These are phyloP conservation scores for Sinopyrophorus schimmeli DNA, from an alignment of 2,888 invertebrate genomes.

Conservation along the genomic window DNA sequence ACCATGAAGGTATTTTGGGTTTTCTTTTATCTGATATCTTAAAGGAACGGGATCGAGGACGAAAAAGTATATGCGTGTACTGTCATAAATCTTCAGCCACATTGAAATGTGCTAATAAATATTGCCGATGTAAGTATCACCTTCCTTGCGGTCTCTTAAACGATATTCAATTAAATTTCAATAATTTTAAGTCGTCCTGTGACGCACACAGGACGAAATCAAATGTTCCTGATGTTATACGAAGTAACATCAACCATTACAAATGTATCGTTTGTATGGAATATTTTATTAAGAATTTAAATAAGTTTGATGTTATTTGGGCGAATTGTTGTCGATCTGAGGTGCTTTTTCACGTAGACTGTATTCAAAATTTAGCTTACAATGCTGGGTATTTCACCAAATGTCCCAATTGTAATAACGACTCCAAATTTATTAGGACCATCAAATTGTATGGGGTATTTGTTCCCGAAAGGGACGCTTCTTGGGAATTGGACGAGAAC, in stretches of 20 bases:
- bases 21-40: conserved; percentile 72
- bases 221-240: conserved; percentile 19
- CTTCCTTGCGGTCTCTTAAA: conserved; percentile 71
- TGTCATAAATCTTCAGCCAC: conserved; percentile 70
- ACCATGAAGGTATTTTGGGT: conserved; percentile 72
- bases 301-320: conserved; percentile 11
- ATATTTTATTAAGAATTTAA: conserved; percentile 4
- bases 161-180: conserved; percentile 4
- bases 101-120: conserved; percentile 67
- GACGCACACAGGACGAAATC: conserved; percentile 11
- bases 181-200: conserved; percentile 14
- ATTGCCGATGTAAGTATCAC: conserved; percentile 73
- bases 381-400: conserved; percentile 29
- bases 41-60: conserved; percentile 66
- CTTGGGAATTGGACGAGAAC: conserved; percentile 22
- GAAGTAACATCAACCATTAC: conserved; percentile 5
- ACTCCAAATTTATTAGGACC: conserved; percentile 10
- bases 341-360: conserved; percentile 17
- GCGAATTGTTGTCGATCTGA: conserved; percentile 22
- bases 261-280: conserved; percentile 24
- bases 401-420: conserved; percentile 26
- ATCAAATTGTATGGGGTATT: conserved; percentile 21
- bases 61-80: conserved; percentile 61
- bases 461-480: conserved; percentile 26
- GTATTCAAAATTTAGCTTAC: conserved; percentile 18